A percentile compares a stretch with the other conserved stretches of the same genome.
phyloP scores from a whole-genome alignment of 1,140 invertebrate species.

The Drosophila elegans region DNA sequence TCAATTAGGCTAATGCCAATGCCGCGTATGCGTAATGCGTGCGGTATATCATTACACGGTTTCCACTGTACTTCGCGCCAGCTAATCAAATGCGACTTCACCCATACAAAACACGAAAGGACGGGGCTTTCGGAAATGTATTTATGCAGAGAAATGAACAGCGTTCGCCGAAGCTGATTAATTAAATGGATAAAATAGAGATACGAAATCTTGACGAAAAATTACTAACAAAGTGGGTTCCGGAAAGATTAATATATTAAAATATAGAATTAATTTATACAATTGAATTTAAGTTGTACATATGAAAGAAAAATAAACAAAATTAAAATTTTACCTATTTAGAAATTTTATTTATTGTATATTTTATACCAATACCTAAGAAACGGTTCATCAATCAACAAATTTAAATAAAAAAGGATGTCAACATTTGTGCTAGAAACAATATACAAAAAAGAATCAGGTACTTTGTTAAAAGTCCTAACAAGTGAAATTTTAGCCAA shows the following conservation, averaged over 20 bases:
- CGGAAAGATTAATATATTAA: too few relatives aligned
- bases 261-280: too few relatives aligned
- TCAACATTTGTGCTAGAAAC: background rate
- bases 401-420: background rate
- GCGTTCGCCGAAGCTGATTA: constrained; percentile 17
- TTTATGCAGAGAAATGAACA: constrained; percentile 20
- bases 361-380: too few relatives aligned
- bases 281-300: too few relatives aligned
- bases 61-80: constrained; percentile 29
- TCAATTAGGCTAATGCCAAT: constrained; percentile 76
- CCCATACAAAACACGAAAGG: constrained; percentile 39
- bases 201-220: constrained; percentile 8
- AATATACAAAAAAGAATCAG: background rate
- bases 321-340: too few relatives aligned
- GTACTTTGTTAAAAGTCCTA: constrained; percentile 8
- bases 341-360: too few relatives aligned
- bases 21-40: constrained; percentile 65
- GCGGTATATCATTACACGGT: constrained; percentile 16
- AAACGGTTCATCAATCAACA: too few relatives aligned
- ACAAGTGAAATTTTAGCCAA: background rate
- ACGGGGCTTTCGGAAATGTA: constrained; percentile 29
- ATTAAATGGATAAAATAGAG: constrained; percentile 37
- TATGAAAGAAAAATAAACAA: too few relatives aligned
- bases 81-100: constrained; percentile 55
- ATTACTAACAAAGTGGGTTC: background rate